Percentiles rank a stretch among this genome's conserved stretches.
Evolutionary conservation across 2,113 vertebrate genomes (phyloP).

Genomic region (Suncus etruscus): DNA sequence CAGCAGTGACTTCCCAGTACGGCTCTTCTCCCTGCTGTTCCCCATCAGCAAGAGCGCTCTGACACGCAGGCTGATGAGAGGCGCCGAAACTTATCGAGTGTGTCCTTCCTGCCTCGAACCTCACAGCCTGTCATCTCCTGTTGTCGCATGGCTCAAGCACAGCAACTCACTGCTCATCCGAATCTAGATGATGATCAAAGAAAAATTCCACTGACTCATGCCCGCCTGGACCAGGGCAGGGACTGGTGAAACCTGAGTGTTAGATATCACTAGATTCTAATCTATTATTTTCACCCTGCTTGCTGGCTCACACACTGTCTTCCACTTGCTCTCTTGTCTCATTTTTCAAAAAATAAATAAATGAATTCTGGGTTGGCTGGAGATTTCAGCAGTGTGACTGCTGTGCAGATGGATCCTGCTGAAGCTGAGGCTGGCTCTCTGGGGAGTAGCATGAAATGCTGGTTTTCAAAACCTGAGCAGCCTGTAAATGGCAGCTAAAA

Average conservation of each 20-base stretch:
- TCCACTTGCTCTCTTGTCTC: neutral
- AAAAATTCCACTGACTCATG: slow-evolving; percentile 41
- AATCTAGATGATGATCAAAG: slow-evolving; percentile 24
- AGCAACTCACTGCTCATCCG: neutral
- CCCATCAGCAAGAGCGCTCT: slow-evolving; percentile 31
- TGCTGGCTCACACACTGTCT: rapidly evolving
- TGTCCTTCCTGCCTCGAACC: slow-evolving; percentile 55
- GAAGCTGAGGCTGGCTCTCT: slow-evolving; percentile 80
- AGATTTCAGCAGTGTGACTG: slow-evolving; percentile 66
- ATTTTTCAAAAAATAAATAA: slow-evolving; percentile 80
- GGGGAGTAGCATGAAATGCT: slow-evolving; percentile 77
- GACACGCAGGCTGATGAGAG: slow-evolving; percentile 47
- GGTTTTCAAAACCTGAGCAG: slow-evolving; percentile 84
- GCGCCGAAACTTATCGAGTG: slow-evolving; percentile 46
- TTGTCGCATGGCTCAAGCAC: slow-evolving; percentile 50
- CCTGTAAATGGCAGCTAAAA: slow-evolving; percentile 81
- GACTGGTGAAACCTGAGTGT: slow-evolving; percentile 24
- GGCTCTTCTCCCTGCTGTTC: slow-evolving; percentile 20
- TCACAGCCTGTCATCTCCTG: slow-evolving; percentile 50
- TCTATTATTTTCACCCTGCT: slow-evolving; percentile 64
- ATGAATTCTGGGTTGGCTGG: slow-evolving; percentile 76
- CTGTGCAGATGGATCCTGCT: slow-evolving; percentile 82
- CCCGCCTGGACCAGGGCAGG: neutral
- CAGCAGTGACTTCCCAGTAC: slow-evolving; percentile 55
- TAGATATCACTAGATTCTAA: slow-evolving; percentile 67